phyloP scores from a whole-genome alignment of 2,888 invertebrate species.

The Schizotus pectinicornis region DNA sequence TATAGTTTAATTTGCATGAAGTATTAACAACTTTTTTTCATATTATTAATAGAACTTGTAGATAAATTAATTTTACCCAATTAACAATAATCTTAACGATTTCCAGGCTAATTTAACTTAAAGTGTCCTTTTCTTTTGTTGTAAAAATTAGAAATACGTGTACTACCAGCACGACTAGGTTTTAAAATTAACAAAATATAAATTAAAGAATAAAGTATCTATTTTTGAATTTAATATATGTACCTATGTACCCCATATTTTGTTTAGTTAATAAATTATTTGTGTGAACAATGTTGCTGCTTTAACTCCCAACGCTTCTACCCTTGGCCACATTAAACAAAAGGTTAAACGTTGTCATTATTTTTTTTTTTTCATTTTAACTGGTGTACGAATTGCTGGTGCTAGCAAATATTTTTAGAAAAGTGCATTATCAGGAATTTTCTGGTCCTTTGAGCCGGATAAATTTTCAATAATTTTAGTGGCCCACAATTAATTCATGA shows the following conservation, averaged over 20 bases:
- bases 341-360: too few species aligned
- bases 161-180: constrained; percentile 40
- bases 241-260: constrained; percentile 50
- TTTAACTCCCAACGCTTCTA: too few species aligned
- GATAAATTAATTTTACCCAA: constrained; percentile 28
- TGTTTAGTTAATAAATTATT: constrained; percentile 53
- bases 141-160: constrained; percentile 40
- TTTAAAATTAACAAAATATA: constrained; percentile 40
- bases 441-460: too few species aligned
- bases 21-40: constrained; percentile 25
- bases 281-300: constrained; percentile 40
- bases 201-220: constrained; percentile 41
- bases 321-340: too few species aligned
- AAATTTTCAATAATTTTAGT: too few species aligned
- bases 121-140: constrained; percentile 49
- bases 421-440: too few species aligned
- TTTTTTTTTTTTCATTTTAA: too few species aligned
- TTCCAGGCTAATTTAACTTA: constrained; percentile 33
- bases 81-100: constrained; percentile 22
- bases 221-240: constrained; percentile 51
- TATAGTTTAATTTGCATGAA: constrained; percentile 32
- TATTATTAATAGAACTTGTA: constrained; percentile 24
- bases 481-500: too few species aligned
- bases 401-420: too few species aligned
- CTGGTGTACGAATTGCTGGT: too few species aligned